These are phyloP conservation scores for Argyra leucocephala DNA, from an alignment of 2,888 invertebrate genomes.

Conservation along the genomic window DNA sequence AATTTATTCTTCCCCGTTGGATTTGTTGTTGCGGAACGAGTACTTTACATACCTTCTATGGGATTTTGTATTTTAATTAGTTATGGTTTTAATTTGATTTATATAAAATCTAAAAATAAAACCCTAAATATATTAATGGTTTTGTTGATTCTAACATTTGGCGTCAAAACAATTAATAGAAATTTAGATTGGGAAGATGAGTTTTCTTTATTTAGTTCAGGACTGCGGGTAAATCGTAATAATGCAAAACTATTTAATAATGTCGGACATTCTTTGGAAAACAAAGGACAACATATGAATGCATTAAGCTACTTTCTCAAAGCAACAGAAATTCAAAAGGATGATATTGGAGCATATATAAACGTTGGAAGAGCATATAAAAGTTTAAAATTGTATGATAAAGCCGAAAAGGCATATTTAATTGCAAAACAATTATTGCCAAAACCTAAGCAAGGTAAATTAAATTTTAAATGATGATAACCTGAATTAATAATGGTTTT, in stretches of 20 bases:
- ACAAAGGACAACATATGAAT: constrained; percentile 55
- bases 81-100: constrained; percentile 68
- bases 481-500: not conserved
- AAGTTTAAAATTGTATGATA: constrained; percentile 74
- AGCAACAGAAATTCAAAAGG: constrained; percentile 85
- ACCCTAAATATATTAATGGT: constrained; percentile 42
- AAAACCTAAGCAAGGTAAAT: constrained; percentile 61
- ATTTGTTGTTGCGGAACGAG: constrained; percentile 91
- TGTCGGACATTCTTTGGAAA: constrained; percentile 91
- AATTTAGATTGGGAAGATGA: constrained; percentile 92
- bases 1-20: constrained; percentile 97
- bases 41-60: constrained; percentile 95
- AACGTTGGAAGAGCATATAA: constrained; percentile 94
- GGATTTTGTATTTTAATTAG: constrained; percentile 89
- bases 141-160: constrained; percentile 65
- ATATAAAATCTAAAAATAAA: constrained; percentile 27
- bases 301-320: constrained; percentile 85
- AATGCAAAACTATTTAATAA: constrained; percentile 97
- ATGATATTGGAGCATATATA: constrained; percentile 93
- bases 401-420: constrained; percentile 88
- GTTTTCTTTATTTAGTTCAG: constrained; percentile 88
- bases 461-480: not conserved
- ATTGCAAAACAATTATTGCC: constrained; percentile 81
- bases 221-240: constrained; percentile 67
- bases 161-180: constrained; percentile 73